Base-by-base conservation (phyloP, 2,797 vertebrate species). In the Zenarchopterus dispar region DNA sequence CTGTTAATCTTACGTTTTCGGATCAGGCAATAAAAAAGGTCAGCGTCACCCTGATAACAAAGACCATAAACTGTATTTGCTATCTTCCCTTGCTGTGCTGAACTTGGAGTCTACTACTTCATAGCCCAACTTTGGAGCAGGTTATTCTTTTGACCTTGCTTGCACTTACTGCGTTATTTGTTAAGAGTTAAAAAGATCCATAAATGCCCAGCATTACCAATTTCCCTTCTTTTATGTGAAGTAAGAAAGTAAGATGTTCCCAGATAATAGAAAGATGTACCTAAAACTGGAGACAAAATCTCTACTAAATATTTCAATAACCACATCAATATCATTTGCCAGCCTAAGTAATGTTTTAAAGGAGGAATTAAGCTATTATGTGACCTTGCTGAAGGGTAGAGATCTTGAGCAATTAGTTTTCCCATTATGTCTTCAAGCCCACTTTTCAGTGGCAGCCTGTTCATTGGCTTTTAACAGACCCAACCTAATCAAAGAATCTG, bases 41-140 rank as follows among this genome's bases (percentile, higher is more conserved):
- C 85, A 86, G 80, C 82, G 81, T 85, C 84, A 80, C 74, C 68
- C 56, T 3, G n/a, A 75, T 59, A 75, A 77, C 74, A 72, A 58
- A 74, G 65, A 7, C 77, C 69, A 82, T 85, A 85, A 84, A 88
- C 54, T 68, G 67, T 72, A 47, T 49, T 56, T 68, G 28, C 21
- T 75, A 67, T 63, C 67, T 73, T 81, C 69, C 69, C 77, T 23
- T 10, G 46, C 41, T 58, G 62, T 73, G 59, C 44, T 72, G 57
- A 69, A 71, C 60, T 43, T 49, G 58, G 21, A 70, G 22, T 44
- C 8, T 61, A 46, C 77, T 81, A 77, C 58, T 50, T 78, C 67
- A 73, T 33, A 61, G 56, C 68, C 31, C 31, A 8, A 31, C 75
- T 53, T 48, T 22, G n/a, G 42, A 43, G 16, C 41, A 19, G 58